phyloP scores from a whole-genome alignment of 2,888 invertebrate genomes.

The Xanthia icteritia region DNA sequence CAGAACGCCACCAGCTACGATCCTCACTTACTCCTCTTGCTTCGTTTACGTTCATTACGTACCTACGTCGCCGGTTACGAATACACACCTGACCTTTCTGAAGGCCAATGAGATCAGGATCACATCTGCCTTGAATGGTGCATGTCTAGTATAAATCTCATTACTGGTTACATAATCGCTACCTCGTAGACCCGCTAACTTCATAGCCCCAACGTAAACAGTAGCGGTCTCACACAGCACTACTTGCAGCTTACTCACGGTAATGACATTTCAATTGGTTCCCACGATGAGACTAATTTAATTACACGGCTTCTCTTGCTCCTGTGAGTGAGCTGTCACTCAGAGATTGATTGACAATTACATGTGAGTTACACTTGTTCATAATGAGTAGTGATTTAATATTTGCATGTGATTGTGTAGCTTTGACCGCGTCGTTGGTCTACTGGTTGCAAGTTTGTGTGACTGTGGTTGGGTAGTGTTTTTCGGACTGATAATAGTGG shows the following conservation, averaged over 20 bases:
- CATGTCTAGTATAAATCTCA: background rate
- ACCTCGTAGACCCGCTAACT: slow-evolving; percentile 35
- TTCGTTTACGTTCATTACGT: too few species aligned
- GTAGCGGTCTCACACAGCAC: slow-evolving; percentile 47
- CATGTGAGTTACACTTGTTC: slow-evolving; percentile 6
- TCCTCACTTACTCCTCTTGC: too few species aligned
- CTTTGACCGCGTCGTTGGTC: background rate
- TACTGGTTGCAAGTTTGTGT: background rate
- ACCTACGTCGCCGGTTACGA: too few species aligned
- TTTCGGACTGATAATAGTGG: too few species aligned
- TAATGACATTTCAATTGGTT: slow-evolving; percentile 72
- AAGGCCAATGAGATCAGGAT: background rate
- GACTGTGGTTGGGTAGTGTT: background rate
- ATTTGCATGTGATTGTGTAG: slow-evolving; percentile 32
- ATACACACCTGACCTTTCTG: background rate
- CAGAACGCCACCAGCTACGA: too few species aligned
- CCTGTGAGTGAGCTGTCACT: slow-evolving; percentile 29
- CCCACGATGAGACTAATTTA: slow-evolving; percentile 70
- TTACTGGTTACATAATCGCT: slow-evolving; percentile 17
- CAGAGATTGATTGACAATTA: slow-evolving; percentile 45
- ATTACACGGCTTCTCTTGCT: slow-evolving; percentile 42
- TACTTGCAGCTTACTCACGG: slow-evolving; percentile 66
- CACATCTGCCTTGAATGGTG: too few species aligned
- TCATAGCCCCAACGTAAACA: slow-evolving; percentile 66
- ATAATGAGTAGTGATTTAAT: slow-evolving; percentile 20